Base-by-base conservation (phyloP, 2,888 invertebrate genomes). In the Biston stratarius region DNA sequence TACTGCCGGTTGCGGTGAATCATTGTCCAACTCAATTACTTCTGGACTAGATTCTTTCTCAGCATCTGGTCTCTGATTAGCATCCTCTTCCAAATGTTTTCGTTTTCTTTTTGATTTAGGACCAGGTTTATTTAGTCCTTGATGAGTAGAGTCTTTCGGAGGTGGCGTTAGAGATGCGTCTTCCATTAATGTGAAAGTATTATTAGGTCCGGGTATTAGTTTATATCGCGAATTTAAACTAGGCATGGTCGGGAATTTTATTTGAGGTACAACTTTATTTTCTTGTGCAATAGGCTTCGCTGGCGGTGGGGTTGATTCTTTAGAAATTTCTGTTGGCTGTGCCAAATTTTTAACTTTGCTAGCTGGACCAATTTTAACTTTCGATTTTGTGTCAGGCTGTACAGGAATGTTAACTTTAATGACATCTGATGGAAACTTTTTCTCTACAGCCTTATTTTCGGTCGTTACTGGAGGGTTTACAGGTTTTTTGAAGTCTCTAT, bases 171-270 rank as follows among this genome's bases (percentile, higher is more conserved):
- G 6, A 38, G 52, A 7, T 42, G 8, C 33, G 57, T 90, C 90
- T 83, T 91, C 91, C 42, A 91, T 81, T 57, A 92, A 78, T 14
- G 87, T 87, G 62, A 89, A 91, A 34, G 88, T 87, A 72, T 92
- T 92, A 72, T 92, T 90, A 33, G 93, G 92, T 1, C 94, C 94
- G 15, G 90, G 88, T 7, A 92, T 79, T 72, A 93, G 76, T 77
- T 91, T 90, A 67, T 88, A 92, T 24, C 89, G 83, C 57, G 85
- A 85, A 69, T 88, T 90, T 44, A 89, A 72, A 66, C 84, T 86
- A 44, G 92, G 89, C 36, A 81, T 59, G 1, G 69, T 57, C 9
- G 90, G 86, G 58, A 89, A 84, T 52, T 83, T 79, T 8, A 89
- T 76, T 47, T 79, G 74, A n/a, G 89, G 84, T 15, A 73, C 40